A percentile compares a stretch with the other conserved stretches of the same genome.
phyloP scores from a whole-genome alignment of 2,888 invertebrate genomes.

The Synergus gifuensis region DNA sequence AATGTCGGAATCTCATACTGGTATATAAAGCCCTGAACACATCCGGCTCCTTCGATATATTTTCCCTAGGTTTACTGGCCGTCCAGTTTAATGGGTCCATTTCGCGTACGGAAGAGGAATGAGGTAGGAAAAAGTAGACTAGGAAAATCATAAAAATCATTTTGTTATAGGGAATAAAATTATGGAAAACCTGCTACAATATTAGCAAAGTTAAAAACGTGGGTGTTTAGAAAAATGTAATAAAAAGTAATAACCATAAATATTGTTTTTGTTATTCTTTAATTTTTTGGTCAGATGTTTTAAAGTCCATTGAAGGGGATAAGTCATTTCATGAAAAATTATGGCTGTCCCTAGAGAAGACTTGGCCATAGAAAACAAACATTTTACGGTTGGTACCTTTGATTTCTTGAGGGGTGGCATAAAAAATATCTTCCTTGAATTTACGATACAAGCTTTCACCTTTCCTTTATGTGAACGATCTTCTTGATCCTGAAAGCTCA shows the following conservation, averaged over 20 bases:
- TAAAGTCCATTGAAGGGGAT: no score
- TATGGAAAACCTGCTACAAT: no score
- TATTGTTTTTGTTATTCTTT: no score
- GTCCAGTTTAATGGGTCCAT: background rate
- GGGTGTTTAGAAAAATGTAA: no score
- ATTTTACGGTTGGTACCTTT: conserved; percentile 15
- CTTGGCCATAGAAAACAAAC: background rate
- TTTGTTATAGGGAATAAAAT: no score
- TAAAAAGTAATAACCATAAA: no score
- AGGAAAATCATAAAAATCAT: no score
- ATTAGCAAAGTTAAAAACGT: no score
- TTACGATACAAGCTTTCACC: background rate
- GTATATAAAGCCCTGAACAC: background rate
- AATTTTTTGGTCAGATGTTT: no score
- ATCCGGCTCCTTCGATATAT: background rate
- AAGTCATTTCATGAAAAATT: conserved; percentile 10
- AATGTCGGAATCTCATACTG: background rate
- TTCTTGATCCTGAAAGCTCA: no score
- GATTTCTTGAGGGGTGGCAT: conserved; percentile 3
- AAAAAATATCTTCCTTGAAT: conserved; percentile 6
- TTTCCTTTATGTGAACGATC: no score
- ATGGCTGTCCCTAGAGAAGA: background rate
- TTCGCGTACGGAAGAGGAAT: background rate
- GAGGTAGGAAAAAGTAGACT: background rate
- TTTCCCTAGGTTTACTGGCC: background rate